A percentile compares a stretch with the other conserved stretches of the same genome.
These are phyloP conservation scores for Cheirogaleus major DNA, from an alignment of 2,797 vertebrate species.

Conservation along the genomic window DNA sequence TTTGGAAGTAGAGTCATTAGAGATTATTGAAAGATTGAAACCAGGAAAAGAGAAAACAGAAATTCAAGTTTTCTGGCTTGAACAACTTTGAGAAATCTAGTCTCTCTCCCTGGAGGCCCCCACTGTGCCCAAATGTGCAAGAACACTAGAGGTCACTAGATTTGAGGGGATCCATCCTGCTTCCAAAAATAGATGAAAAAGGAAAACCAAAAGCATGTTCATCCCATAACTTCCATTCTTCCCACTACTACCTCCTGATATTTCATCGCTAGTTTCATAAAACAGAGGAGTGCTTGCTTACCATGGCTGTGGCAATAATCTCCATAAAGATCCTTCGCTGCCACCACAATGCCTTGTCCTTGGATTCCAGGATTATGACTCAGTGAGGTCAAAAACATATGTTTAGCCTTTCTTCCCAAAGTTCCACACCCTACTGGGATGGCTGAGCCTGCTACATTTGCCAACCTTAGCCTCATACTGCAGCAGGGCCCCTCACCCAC, in stretches of 20 bases:
- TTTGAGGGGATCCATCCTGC: background rate
- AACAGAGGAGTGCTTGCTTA: background rate
- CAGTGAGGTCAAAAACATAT: background rate
- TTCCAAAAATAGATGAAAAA: background rate
- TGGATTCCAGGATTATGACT: background rate
- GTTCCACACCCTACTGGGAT: background rate
- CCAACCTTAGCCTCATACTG: background rate
- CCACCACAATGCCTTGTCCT: background rate
- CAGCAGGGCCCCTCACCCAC: background rate
- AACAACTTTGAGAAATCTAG: background rate
- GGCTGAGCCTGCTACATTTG: background rate
- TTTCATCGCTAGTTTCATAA: background rate
- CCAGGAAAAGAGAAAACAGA: background rate
- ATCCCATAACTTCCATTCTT: no score
- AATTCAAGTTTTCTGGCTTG: background rate
- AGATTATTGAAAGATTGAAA: background rate
- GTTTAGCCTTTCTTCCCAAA: background rate
- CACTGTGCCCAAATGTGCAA: background rate
- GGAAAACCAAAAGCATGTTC: background rate
- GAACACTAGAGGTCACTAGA: background rate
- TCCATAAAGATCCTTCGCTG: background rate
- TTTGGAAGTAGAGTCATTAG: background rate
- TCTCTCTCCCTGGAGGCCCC: background rate
- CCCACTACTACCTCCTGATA: background rate
- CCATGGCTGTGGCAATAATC: background rate